phyloP scores from a whole-genome alignment of 1,140 invertebrate genomes.

The Onthophagus taurus region DNA sequence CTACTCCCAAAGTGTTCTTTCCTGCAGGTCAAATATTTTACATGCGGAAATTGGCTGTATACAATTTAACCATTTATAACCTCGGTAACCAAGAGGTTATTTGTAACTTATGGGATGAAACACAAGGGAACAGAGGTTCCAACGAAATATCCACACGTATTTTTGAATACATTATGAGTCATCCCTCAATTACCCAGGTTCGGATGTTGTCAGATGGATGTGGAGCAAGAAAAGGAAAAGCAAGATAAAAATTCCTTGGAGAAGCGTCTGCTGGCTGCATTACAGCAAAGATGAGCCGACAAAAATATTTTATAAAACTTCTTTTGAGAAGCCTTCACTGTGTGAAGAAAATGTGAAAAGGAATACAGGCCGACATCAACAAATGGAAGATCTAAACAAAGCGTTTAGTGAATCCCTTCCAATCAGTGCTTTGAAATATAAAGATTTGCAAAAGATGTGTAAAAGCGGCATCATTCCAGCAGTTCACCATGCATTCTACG shows the following conservation, averaged over 20 bases:
- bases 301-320: no score
- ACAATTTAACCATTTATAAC: slow-evolving; percentile 39
- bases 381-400: no score
- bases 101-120: slow-evolving; percentile 39
- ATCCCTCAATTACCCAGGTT: slow-evolving; percentile 17
- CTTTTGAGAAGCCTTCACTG: no score
- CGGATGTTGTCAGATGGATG: slow-evolving; percentile 36
- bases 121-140: slow-evolving; percentile 33
- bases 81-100: slow-evolving; percentile 22
- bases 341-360: no score
- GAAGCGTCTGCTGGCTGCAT: slow-evolving; percentile 14
- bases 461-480: no score
- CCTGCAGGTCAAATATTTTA: slow-evolving; percentile 35
- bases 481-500: no score
- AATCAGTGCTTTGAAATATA: no score
- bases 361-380: no score
- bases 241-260: slow-evolving; percentile 17
- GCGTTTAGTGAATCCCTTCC: no score
- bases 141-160: slow-evolving; percentile 39
- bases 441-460: no score
- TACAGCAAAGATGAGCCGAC: slow-evolving; percentile 7
- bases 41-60: slow-evolving; percentile 37
- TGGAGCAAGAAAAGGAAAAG: slow-evolving; percentile 30
- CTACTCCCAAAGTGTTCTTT: slow-evolving; percentile 27
- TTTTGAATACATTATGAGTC: slow-evolving; percentile 25